phyloP scores from a whole-genome alignment of 2,888 invertebrate species.

The Pecten maximus region DNA sequence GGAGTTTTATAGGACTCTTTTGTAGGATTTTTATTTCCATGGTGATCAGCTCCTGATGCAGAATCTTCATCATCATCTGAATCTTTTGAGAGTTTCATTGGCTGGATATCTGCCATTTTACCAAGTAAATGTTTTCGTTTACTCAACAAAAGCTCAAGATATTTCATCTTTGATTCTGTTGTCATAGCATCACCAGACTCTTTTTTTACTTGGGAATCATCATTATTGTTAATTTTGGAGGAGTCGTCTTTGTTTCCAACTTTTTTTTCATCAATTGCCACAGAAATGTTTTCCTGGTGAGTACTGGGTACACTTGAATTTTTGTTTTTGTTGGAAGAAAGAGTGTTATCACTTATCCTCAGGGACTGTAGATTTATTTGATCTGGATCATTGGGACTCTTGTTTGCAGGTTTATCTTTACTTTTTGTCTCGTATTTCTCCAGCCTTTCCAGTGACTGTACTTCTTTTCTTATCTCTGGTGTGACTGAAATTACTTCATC shows the following conservation, averaged over 20 bases:
- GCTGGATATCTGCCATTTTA: constrained; percentile 69
- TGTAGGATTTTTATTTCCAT: not conserved
- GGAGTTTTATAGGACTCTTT: too few species aligned
- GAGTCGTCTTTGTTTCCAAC: not conserved
- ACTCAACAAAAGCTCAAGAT: constrained; percentile 70
- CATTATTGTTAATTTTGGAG: not conserved
- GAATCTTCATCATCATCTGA: not conserved
- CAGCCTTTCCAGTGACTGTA: constrained; percentile 59
- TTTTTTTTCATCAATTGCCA: not conserved
- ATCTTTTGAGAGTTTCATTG: not conserved
- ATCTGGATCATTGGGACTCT: not conserved
- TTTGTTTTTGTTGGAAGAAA: not conserved
- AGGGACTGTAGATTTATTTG: not conserved
- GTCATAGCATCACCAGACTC: not conserved
- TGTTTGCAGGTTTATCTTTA: not conserved
- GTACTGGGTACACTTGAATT: not conserved
- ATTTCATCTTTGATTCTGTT: constrained; percentile 61
- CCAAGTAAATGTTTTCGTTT: constrained; percentile 68
- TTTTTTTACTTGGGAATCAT: not conserved
- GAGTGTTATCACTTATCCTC: not conserved
- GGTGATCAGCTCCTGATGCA: not conserved
- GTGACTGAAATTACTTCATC: constrained; percentile 65
- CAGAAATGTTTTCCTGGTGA: not conserved
- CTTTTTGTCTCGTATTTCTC: constrained; percentile 52
- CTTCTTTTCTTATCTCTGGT: constrained; percentile 58